phyloP scores from a whole-genome alignment of 2,797 vertebrate species.

The Propithecus deckenii region DNA sequence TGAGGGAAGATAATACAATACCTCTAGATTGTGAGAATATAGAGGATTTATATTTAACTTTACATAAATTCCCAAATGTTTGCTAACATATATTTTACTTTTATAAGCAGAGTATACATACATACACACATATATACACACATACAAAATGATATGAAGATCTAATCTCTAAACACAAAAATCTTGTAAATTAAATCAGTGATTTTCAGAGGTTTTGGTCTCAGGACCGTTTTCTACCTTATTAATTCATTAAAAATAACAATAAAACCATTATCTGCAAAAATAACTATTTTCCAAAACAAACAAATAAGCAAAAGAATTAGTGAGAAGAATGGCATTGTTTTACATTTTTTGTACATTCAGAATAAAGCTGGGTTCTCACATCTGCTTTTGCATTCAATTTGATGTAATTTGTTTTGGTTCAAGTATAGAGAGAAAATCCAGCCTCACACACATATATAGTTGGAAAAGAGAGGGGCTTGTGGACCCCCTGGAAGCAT shows the following conservation, averaged over 20 bases:
- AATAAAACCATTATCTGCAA: background rate
- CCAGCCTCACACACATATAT: background rate
- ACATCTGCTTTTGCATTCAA: background rate
- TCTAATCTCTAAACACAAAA: background rate
- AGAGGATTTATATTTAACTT: background rate
- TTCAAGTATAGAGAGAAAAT: background rate
- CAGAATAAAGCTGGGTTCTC: background rate
- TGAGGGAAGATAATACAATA: background rate
- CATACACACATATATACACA: background rate
- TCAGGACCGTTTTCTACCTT: background rate
- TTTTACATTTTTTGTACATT: conserved; percentile 34
- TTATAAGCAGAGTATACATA: background rate
- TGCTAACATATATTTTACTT: background rate
- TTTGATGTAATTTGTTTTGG: background rate
- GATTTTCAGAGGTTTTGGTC: background rate
- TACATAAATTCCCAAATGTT: conserved; percentile 1
- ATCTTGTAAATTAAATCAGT: background rate
- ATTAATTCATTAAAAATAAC: conserved; percentile 14
- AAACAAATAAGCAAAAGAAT: background rate
- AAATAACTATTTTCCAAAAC: background rate
- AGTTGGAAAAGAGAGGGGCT: background rate
- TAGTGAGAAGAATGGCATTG: background rate
- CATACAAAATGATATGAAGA: background rate
- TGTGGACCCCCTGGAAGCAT: background rate
- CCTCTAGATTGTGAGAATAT: background rate